Conservation (phyloP, 2,113 vertebrate species). For the Lagopus muta region DNA sequence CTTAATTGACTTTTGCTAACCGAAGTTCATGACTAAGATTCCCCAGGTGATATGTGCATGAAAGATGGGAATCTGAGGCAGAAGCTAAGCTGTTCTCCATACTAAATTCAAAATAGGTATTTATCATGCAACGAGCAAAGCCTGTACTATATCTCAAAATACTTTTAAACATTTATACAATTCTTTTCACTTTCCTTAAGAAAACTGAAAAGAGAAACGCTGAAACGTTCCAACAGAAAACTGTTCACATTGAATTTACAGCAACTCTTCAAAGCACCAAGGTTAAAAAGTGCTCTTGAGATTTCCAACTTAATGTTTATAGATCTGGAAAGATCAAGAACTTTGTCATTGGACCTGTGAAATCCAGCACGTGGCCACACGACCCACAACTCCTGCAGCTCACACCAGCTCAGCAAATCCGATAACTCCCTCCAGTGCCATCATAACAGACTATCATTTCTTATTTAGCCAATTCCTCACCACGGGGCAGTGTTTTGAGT, state of each 20-base stretch:
- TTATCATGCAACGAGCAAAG: background rate
- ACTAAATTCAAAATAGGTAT: background rate
- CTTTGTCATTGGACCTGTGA: background rate
- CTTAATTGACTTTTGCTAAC: conserved; percentile 15
- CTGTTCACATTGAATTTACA: background rate
- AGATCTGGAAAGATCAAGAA: background rate
- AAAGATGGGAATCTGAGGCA: background rate
- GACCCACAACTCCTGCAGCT: background rate
- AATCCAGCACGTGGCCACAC: background rate
- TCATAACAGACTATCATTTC: background rate
- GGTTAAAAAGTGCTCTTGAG: background rate
- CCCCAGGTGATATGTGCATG: background rate
- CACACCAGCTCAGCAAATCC: background rate
- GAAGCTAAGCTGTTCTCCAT: background rate
- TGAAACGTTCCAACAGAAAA: background rate
- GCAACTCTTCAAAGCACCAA: background rate
- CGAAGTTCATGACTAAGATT: background rate
- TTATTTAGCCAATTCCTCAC: background rate
- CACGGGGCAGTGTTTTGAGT: background rate
- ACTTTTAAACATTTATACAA: background rate
- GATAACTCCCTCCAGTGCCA: background rate
- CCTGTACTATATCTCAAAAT: background rate
- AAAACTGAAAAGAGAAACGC: background rate
- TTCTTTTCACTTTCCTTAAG: background rate
- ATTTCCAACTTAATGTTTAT: background rate